phyloP scores from a whole-genome alignment of 1,140 invertebrate species.

The Leucophenga varia region DNA sequence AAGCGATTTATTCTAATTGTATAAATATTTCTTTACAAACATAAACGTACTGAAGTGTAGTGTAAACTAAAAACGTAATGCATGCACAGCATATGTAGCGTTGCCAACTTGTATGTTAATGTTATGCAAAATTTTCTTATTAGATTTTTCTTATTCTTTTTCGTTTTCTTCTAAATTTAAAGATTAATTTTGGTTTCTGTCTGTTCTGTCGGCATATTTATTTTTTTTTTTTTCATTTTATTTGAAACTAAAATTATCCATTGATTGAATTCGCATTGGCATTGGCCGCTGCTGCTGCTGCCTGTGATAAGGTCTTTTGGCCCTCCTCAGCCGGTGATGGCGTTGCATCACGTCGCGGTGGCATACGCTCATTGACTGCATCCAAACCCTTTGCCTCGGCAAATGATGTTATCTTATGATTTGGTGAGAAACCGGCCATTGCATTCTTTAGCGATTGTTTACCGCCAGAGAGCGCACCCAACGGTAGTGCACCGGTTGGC shows the following conservation, averaged over 20 bases:
- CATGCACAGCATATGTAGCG: too few relatives aligned
- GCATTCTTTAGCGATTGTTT: constrained; percentile 94
- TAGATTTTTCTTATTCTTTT: neutral
- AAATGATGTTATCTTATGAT: constrained; percentile 96
- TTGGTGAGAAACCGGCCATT: constrained; percentile 93
- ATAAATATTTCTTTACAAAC: too few relatives aligned
- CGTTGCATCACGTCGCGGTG: constrained; percentile 86
- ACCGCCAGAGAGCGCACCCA: constrained; percentile 93
- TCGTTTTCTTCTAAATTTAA: neutral
- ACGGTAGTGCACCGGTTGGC: constrained; percentile 91
- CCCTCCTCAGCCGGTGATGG: constrained; percentile 59
- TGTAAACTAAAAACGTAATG: too few relatives aligned
- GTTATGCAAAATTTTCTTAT: neutral
- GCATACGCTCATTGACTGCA: constrained; percentile 98
- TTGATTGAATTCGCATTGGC: constrained; percentile 55
- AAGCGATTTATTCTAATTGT: too few relatives aligned
- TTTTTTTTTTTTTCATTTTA: constrained; percentile 22
- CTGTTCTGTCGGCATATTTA: too few relatives aligned
- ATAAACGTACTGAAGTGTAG: too few relatives aligned
- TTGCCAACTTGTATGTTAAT: too few relatives aligned
- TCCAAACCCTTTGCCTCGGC: constrained; percentile 97
- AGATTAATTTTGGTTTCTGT: too few relatives aligned
- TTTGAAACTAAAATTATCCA: constrained; percentile 56
- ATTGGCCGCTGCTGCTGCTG: constrained; percentile 50
- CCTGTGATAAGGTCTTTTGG: constrained; percentile 42